A percentile compares a stretch with the other conserved stretches of the same genome.
Evolutionary conservation across 2,888 invertebrate genomes (phyloP).

Genomic region (Cyclophora albipunctata): DNA sequence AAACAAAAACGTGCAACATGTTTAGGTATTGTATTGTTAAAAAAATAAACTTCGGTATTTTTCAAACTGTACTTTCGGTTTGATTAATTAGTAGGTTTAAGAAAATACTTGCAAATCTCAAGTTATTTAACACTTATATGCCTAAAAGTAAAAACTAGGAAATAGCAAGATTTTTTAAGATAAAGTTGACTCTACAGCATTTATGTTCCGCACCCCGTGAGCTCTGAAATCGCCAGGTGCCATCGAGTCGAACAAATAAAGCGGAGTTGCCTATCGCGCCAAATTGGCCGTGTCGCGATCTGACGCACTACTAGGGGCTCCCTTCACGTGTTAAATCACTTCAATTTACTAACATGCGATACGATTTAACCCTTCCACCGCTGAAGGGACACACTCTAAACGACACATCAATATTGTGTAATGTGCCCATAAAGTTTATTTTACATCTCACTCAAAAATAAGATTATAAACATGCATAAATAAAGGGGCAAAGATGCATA

Average conservation of each 20-base stretch:
- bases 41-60: too few species aligned
- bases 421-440: conserved; percentile 33
- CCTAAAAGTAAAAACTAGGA: too few species aligned
- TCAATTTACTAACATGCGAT: conserved; percentile 48
- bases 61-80: too few species aligned
- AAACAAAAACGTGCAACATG: too few species aligned
- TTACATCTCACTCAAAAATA: conserved; percentile 32
- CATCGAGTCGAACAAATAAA: conserved; percentile 48
- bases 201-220: conserved; percentile 32
- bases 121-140: too few species aligned
- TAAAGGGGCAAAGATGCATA: conserved; percentile 16
- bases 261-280: conserved; percentile 50
- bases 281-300: conserved; percentile 68
- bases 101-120: too few species aligned
- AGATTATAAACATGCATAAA: conserved; percentile 30
- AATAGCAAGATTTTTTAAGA: neutral
- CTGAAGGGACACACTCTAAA: conserved; percentile 33
- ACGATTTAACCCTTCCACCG: conserved; percentile 36
- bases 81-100: too few species aligned
- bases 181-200: conserved; percentile 26
- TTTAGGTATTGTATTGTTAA: too few species aligned
- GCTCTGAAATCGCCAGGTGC: conserved; percentile 58
- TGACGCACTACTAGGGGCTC: conserved; percentile 61
- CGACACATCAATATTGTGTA: conserved; percentile 32
- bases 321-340: conserved; percentile 63